A percentile compares a stretch with the other conserved stretches of the same genome.
Conservation (phyloP, 2,888 invertebrate genomes). For the Drosophila subsilvestris region DNA sequence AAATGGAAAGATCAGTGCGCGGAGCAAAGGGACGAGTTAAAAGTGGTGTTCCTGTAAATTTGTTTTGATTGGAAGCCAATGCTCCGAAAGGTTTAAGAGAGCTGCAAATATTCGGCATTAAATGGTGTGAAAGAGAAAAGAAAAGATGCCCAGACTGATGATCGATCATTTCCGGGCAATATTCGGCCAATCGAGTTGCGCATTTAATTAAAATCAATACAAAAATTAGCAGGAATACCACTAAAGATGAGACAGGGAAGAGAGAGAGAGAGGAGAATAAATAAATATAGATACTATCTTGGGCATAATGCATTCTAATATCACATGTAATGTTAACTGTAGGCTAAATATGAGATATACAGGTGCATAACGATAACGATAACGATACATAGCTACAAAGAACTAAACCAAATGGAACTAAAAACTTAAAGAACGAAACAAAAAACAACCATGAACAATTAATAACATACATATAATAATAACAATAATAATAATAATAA, state of each 20-base stretch:
- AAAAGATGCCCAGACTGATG: background rate
- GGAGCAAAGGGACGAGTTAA: background rate
- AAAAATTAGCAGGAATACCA: background rate
- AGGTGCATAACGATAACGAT: constrained; percentile 46
- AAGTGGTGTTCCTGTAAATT: background rate
- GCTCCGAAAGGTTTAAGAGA: too few species aligned
- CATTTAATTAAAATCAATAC: background rate
- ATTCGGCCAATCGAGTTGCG: background rate
- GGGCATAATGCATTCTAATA: constrained; percentile 34
- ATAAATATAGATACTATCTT: constrained; percentile 4
- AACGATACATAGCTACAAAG: constrained; percentile 45
- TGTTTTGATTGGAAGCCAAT: background rate
- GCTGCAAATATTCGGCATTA: too few species aligned
- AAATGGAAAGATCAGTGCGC: background rate
- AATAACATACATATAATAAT: constrained; percentile 51
- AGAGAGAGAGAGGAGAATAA: background rate
- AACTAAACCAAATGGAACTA: constrained; percentile 14
- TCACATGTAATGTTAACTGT: constrained; percentile 43
- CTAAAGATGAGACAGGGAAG: background rate
- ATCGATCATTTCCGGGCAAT: background rate
- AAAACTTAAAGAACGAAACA: constrained; percentile 39
- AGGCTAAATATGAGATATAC: constrained; percentile 51
- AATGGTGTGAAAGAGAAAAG: too few species aligned
- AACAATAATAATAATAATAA: constrained; percentile 56
- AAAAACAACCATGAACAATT: constrained; percentile 49